phyloP scores from a whole-genome alignment of 2,888 invertebrate species.

The Deladenus siricidicola region DNA sequence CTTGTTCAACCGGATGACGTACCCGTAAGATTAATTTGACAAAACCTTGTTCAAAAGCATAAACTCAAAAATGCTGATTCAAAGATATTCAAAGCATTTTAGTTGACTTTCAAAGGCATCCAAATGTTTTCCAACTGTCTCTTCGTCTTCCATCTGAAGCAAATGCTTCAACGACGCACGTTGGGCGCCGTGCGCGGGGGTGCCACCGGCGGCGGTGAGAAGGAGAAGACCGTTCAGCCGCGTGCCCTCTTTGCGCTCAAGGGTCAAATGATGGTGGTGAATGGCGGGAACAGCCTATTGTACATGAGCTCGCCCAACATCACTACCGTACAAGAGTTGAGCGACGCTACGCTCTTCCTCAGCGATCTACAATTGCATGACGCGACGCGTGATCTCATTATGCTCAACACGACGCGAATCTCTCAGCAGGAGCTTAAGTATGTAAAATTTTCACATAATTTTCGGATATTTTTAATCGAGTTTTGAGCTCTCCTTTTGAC shows the following conservation, averaged over 20 bases:
- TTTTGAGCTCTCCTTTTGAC: no score
- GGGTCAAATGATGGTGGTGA: slow-evolving; percentile 48
- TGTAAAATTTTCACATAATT: no score
- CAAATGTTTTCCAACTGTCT: slow-evolving; percentile 42
- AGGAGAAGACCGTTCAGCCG: slow-evolving; percentile 12
- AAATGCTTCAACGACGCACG: slow-evolving; percentile 34
- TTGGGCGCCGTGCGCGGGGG: not conserved
- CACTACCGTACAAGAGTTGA: slow-evolving; percentile 44
- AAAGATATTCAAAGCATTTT: no score
- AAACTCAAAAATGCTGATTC: no score
- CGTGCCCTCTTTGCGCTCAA: slow-evolving; percentile 2
- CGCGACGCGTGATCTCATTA: slow-evolving; percentile 51
- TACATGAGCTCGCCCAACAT: slow-evolving; percentile 51
- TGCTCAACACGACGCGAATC: slow-evolving; percentile 52
- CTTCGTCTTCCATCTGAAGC: slow-evolving; percentile 47
- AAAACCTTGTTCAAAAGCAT: no score
- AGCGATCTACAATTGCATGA: slow-evolving; percentile 52
- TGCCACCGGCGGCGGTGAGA: not conserved
- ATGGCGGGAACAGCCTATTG: slow-evolving; percentile 44
- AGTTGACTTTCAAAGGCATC: slow-evolving; percentile 47
- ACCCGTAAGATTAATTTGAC: no score
- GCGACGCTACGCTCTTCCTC: slow-evolving; percentile 46
- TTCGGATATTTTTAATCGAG: not conserved
- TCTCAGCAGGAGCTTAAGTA: slow-evolving; percentile 52
- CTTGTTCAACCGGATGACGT: slow-evolving; percentile 46